These are phyloP conservation scores for Cheilosia vernalis DNA, from an alignment of 2,888 invertebrate species.

Conservation along the genomic window DNA sequence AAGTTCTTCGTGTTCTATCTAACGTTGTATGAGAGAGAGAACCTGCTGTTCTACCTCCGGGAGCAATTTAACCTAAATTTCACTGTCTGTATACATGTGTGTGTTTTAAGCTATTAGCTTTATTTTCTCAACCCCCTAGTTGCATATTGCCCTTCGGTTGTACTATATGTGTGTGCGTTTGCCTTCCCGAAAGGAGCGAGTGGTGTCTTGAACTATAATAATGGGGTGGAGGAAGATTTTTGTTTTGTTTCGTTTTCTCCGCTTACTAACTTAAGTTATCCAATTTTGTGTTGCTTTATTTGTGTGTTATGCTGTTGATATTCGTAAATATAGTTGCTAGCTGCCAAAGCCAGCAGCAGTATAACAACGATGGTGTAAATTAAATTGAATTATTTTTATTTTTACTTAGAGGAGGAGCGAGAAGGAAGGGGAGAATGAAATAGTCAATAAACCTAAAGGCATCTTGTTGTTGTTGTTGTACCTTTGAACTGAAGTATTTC, in stretches of 20 bases:
- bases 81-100: conserved; percentile 9
- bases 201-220: conserved; percentile 61
- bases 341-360: conserved; percentile 29
- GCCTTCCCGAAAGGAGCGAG: conserved; percentile 26
- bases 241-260: conserved; percentile 20
- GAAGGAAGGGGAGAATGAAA: not conserved
- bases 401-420: not conserved
- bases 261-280: conserved; percentile 57
- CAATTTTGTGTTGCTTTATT: conserved; percentile 52
- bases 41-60: conserved; percentile 59
- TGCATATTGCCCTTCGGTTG: conserved; percentile 4
- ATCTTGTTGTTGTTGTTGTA: not conserved
- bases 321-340: conserved; percentile 6
- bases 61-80: conserved; percentile 73
- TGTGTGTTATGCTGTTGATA: conserved; percentile 37
- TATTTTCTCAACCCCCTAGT: conserved; percentile 10
- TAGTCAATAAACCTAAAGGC: conserved; percentile 33
- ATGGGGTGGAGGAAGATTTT: conserved; percentile 30
- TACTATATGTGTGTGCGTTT: not conserved
- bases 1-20: conserved; percentile 52
- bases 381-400: conserved; percentile 58
- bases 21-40: conserved; percentile 11
- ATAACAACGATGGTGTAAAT: conserved; percentile 23
- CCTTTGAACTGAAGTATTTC: conserved; percentile 6
- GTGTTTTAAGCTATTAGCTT: conserved; percentile 26